Base-by-base conservation (phyloP, 2,888 invertebrate genomes). In the Diogma glabrata region DNA sequence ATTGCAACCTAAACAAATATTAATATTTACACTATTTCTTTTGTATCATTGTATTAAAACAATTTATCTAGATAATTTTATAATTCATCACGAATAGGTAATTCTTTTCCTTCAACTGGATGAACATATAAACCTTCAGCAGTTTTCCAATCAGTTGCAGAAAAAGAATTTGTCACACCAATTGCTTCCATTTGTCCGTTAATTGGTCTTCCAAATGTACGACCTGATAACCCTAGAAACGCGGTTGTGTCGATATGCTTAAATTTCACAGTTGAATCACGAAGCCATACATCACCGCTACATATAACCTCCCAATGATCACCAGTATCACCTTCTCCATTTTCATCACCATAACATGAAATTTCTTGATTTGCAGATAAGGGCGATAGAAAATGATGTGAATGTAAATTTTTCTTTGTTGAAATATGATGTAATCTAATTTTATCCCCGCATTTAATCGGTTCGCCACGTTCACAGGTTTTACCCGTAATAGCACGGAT, bases 341-440 rank as follows among this genome's bases (percentile, higher is more conserved):
- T 70, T 17, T 79, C 81, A 58, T 81, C 85, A 1, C 96, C 96
- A 67, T 95, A 96, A 55, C 94, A 94, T 16, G 93, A 94, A 24
- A 99, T 92, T 73, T 99, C 97, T 70, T 96, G 89, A 64, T 92
- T 88, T 12, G 84, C 85, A 8, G 95, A 94, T 33, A 99, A 73
- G 0, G 99, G 99, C 6, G 97, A 96, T 19, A 85, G 78, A 65
- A 99, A 97, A 62, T 84, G 82, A 69, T 99, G 99, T 0, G 96
- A 96, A 69, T 99, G 99, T 19, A 99, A 77, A 71, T 96, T 95
- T 66, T 90, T 91, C 57, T 85, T 84, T 0, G 97, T 97, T 3
- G 83, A 75, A 49, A 89, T 69, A 73, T 99, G 99, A 63, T 91
- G 87, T 43, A 99, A 71, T 51, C 96, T 77, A 50, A 99, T 78